These are phyloP conservation scores for Pachydiplax longipennis DNA, from an alignment of 2,888 invertebrate species.

Conservation along the genomic window DNA sequence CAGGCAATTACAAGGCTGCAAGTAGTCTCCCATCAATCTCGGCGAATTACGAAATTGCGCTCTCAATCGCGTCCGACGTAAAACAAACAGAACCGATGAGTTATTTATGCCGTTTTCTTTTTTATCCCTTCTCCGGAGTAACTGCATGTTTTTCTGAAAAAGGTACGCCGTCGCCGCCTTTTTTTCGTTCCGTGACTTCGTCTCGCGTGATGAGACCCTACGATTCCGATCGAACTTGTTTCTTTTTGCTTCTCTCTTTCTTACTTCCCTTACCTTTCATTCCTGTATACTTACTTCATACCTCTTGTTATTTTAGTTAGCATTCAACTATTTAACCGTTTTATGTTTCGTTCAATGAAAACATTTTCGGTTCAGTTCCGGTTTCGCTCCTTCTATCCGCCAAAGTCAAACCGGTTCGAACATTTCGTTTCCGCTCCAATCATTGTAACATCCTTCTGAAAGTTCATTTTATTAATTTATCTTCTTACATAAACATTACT, in stretches of 20 bases:
- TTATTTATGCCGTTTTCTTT: neutral
- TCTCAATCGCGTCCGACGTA: neutral
- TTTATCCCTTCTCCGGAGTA: neutral
- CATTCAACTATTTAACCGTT: too few species aligned
- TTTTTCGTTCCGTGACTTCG: neutral
- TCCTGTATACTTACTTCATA: neutral
- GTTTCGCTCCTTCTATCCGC: too few species aligned
- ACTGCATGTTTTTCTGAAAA: neutral
- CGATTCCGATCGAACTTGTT: neutral
- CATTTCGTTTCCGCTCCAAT: too few species aligned
- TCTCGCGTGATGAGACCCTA: neutral
- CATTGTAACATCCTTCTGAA: too few species aligned
- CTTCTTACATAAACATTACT: too few species aligned
- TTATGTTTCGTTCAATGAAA: too few species aligned
- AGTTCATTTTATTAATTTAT: too few species aligned
- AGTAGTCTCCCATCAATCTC: neutral
- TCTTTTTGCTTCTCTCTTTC: neutral
- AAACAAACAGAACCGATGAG: neutral
- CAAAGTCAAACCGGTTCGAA: too few species aligned
- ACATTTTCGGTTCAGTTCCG: too few species aligned
- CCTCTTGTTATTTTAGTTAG: neutral
- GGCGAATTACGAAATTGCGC: neutral
- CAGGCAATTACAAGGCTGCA: neutral
- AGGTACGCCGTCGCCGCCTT: neutral
- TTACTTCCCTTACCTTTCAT: neutral